Conservation (phyloP, 2,888 invertebrate species). For the Clitarchus hookeri region DNA sequence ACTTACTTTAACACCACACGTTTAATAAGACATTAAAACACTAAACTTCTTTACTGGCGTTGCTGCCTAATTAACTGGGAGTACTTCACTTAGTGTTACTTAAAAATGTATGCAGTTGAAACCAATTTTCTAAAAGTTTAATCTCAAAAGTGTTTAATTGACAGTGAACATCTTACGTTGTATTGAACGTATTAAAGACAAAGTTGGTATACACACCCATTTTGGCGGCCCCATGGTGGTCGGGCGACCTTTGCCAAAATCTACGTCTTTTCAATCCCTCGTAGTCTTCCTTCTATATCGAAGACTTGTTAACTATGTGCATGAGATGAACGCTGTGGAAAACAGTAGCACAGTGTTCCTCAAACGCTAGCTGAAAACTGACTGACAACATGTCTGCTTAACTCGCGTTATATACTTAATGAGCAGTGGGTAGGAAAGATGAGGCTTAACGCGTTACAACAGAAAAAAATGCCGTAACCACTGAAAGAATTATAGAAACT, state of each 20-base stretch:
- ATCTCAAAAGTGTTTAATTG: too few relatives aligned
- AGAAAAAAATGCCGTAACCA: neutral
- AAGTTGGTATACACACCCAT: neutral
- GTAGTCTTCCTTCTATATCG: neutral
- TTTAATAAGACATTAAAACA: too few relatives aligned
- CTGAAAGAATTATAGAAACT: neutral
- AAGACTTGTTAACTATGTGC: neutral
- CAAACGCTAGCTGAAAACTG: neutral
- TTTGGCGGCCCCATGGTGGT: neutral
- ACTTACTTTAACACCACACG: too few relatives aligned
- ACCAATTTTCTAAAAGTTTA: too few relatives aligned
- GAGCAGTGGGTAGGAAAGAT: neutral
- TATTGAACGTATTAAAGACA: too few relatives aligned
- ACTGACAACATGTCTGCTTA: neutral
- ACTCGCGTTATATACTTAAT: neutral
- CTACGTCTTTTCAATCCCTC: neutral
- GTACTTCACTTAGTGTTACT: too few relatives aligned
- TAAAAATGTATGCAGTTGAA: too few relatives aligned
- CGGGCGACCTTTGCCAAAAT: neutral
- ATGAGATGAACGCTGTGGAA: neutral
- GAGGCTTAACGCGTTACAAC: neutral
- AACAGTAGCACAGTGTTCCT: neutral
- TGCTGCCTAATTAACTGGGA: too few relatives aligned
- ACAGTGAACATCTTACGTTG: too few relatives aligned
- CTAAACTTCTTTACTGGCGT: too few relatives aligned